A percentile compares a stretch with the other conserved stretches of the same genome.
These are phyloP conservation scores for Eupeodes latifasciatus DNA, from an alignment of 2,888 invertebrate species.

Conservation along the genomic window DNA sequence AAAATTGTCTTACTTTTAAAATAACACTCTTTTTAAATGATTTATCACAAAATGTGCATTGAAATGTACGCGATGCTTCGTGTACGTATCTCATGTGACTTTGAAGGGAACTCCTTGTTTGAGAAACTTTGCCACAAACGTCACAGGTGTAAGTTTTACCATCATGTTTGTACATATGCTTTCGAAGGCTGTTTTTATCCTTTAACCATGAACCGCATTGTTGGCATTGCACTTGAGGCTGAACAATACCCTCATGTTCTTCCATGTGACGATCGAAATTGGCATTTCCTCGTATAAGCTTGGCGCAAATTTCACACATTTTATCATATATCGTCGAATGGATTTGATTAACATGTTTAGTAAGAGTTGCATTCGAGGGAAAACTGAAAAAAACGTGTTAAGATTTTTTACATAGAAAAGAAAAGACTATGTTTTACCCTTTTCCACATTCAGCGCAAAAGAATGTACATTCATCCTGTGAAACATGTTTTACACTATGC, in stretches of 20 bases:
- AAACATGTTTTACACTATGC: constrained; percentile 72
- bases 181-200: constrained; percentile 75
- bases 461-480: constrained; percentile 65
- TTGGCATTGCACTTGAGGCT: constrained; percentile 77
- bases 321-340: constrained; percentile 73
- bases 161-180: constrained; percentile 77
- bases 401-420: neutral
- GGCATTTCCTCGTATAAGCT: constrained; percentile 77
- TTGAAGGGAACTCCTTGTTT: constrained; percentile 76
- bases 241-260: constrained; percentile 76
- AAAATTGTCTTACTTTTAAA: constrained; percentile 25
- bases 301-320: constrained; percentile 78
- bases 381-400: constrained; percentile 49
- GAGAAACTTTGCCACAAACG: constrained; percentile 77
- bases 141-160: constrained; percentile 72
- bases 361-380: constrained; percentile 68
- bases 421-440: constrained; percentile 57
- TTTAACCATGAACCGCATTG: constrained; percentile 78
- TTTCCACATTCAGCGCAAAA: constrained; percentile 76
- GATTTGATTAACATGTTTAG: constrained; percentile 69
- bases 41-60: constrained; percentile 80
- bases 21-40: constrained; percentile 79
- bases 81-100: constrained; percentile 78
- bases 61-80: constrained; percentile 68
- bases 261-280: constrained; percentile 77